These are phyloP conservation scores for Ornithoptera alexandrae DNA, from an alignment of 2,888 invertebrate species.

Conservation along the genomic window DNA sequence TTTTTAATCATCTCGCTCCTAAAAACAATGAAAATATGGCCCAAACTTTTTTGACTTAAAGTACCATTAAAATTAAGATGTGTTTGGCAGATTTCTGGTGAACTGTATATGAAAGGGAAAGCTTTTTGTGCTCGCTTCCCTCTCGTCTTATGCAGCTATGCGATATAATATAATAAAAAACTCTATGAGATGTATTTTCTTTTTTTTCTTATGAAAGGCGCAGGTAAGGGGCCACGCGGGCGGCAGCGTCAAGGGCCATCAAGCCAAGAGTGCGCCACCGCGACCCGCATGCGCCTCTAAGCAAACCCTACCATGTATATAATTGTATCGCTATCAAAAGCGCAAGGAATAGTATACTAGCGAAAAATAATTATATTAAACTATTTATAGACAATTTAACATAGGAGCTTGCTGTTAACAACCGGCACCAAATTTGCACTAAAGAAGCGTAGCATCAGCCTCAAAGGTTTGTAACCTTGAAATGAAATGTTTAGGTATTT, in stretches of 20 bases:
- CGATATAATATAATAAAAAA: slow-evolving; percentile 35
- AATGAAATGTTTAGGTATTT: background rate
- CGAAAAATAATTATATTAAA: background rate
- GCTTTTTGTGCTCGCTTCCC: slow-evolving; percentile 21
- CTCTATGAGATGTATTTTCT: slow-evolving; percentile 40
- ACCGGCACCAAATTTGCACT: background rate
- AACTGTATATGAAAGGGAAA: slow-evolving; percentile 19
- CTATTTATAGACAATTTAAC: background rate
- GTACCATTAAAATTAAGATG: slow-evolving; percentile 19
- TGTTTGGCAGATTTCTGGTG: slow-evolving; percentile 15
- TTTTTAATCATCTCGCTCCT: background rate
- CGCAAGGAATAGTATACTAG: slow-evolving; percentile 45
- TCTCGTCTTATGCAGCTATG: slow-evolving; percentile 21
- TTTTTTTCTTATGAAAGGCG: slow-evolving; percentile 59
- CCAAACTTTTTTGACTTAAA: background rate
- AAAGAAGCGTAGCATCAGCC: background rate
- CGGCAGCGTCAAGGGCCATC: slow-evolving; percentile 65
- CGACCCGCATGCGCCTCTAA: slow-evolving; percentile 64
- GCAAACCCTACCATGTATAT: slow-evolving; percentile 55
- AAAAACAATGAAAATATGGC: background rate
- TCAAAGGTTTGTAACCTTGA: background rate
- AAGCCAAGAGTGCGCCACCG: slow-evolving; percentile 58
- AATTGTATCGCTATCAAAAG: slow-evolving; percentile 59
- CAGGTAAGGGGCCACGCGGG: slow-evolving; percentile 51
- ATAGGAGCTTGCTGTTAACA: background rate